Base-by-base conservation (phyloP, 37 sponge, comb jelly and placozoan species). In the Bolinopsis microptera region DNA sequence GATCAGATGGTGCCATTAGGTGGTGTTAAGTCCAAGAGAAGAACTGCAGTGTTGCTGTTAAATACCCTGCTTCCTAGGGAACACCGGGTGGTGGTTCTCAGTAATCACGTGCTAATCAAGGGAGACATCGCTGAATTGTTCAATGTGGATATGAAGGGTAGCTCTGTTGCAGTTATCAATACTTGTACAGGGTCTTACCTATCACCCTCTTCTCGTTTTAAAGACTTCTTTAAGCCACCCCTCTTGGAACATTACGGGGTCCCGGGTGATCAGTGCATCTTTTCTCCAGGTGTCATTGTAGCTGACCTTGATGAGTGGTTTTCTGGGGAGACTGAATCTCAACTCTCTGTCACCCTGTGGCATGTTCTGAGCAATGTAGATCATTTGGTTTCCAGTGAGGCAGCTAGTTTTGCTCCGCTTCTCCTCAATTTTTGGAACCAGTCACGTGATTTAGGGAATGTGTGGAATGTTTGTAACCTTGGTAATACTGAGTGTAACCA, bases 41-140 rank as follows among this genome's bases (percentile, higher is more conserved):
- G 33, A 9, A 32, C 80, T 39, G 41, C 90, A 1, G 38, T 86
- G 26, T 38, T 86, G 26, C 8, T 86, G 30, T 41, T 86, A 23
- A 41, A 39, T 23, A 25, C 41, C 26, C 32, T 86, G 28, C 26
- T 86, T 2, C 90, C 90, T 16, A 24, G 23, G 48, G 90, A 86
- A 27, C 90, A 86, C 61, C 37, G 30, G 39, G 90, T 86, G 1
- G 39, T 86, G n/a, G 90, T 86, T 41, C 61, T 86, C 38, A n/a
- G 61, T 18, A 86, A 27, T 30, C 37, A 34, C 35, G 90, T 86
- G 3, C 24, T 86, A 0, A 48, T 86, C 13, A 38, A 40, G 26
- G 41, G 61, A 9, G 90, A 86, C 30, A 40, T 86, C 26, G 90
- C 90, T n/a, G 61, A 86, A 26, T 34, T 86, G 25, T 86, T 86